These are phyloP conservation scores for Listronotus bonariensis DNA, from an alignment of 1,140 invertebrate species.

Conservation along the genomic window DNA sequence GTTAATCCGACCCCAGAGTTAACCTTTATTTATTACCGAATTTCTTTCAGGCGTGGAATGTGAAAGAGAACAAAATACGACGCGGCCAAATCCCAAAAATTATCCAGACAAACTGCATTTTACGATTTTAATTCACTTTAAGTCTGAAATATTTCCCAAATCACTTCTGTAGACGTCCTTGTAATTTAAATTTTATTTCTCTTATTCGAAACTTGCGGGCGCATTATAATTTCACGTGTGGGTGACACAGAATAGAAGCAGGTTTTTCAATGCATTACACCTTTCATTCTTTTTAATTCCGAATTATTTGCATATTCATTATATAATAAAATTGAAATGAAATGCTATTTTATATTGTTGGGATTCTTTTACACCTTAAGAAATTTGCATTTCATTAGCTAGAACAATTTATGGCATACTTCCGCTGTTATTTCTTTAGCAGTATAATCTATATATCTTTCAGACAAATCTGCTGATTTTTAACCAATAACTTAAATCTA, in stretches of 20 bases:
- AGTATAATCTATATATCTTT: too few relatives aligned
- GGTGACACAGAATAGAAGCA: conserved; percentile 41
- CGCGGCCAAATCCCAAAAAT: conserved; percentile 43
- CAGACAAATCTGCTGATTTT: too few relatives aligned
- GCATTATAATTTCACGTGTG: conserved; percentile 42
- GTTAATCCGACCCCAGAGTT: conserved; percentile 32
- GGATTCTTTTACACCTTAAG: conserved; percentile 24
- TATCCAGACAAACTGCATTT: conserved; percentile 47
- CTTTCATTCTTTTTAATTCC: conserved; percentile 42
- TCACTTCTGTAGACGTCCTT: conserved; percentile 44
- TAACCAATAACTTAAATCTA: too few relatives aligned
- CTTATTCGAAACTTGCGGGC: conserved; percentile 13
- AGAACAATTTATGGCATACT: conserved; percentile 12
- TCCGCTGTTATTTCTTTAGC: too few relatives aligned
- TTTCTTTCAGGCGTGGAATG: conserved; percentile 27
- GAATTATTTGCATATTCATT: conserved; percentile 37
- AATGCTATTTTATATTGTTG: conserved; percentile 28
- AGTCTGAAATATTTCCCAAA: conserved; percentile 49
- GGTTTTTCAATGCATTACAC: conserved; percentile 39
- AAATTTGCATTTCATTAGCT: conserved; percentile 27
- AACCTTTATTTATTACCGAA: conserved; percentile 37
- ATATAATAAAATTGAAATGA: conserved; percentile 17
- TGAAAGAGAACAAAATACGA: conserved; percentile 38
- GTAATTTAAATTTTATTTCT: conserved; percentile 31
- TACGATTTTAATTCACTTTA: conserved; percentile 46